Evolutionary conservation across 2,888 invertebrate species (phyloP), one percentile per base, ranked within the genome.

Genomic region (Beris morrisii): DNA sequence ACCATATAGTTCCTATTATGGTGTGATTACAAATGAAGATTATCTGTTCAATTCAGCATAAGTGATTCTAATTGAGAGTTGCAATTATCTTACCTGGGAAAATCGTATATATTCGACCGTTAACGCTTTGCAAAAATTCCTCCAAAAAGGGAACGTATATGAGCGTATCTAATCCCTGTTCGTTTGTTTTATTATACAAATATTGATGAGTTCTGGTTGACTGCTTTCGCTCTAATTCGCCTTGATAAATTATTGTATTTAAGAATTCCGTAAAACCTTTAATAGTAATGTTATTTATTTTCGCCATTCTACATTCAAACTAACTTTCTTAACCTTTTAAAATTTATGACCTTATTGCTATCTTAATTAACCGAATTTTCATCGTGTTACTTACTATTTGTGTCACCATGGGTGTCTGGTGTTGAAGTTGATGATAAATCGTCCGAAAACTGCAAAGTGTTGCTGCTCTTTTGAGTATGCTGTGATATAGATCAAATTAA

Each of bases 1-100:
- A 91, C 90, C 90, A 91, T 11, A 86, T 84, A 0, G 90, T 91
- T 7, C 90, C 91, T 87, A 11, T 30, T 46, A 28, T 22, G 9
- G 1, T 7, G 2, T 3, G 38, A 38, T 38, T 38, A 5, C 1
- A 38, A 38, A 38, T 38, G 32, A 11, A 32, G 9, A 7, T 38
- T 38, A 38, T 22, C 28, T 9, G 59, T 13, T 31, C 5, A 45
- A 15, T 44, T 5, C 32, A 7, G 4, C 13, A 11, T 38, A n/a
- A 38, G 32, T n/a, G 5, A 32, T 11, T 56, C 31, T 56, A 7
- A 31, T 38, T 56, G 22, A 22, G 22, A 22, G 22, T 1, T 22
- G 1, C 22, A 22, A 22, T 52, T 55, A 28, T 50, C 38, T 59
- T 57, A 66, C 68, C 68, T 38, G 68, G 68, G 46, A 66, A 68